Percentiles rank a stretch among this genome's conserved stretches.
phyloP scores from a whole-genome alignment of 2,113 vertebrate species.

The Pavo muticus region DNA sequence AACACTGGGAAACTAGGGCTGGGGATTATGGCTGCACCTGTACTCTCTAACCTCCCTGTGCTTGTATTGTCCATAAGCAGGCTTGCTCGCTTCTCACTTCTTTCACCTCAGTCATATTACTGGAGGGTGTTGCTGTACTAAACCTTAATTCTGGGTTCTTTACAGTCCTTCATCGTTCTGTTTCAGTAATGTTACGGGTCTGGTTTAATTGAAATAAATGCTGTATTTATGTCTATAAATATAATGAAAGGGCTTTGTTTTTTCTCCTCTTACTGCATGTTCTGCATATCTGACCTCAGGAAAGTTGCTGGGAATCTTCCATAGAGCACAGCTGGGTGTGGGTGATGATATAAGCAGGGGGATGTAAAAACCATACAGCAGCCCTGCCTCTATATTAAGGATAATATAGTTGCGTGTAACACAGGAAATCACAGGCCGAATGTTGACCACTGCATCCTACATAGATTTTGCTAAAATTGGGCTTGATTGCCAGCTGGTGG shows the following conservation, averaged over 20 bases:
- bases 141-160: neutral
- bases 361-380: neutral
- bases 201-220: neutral
- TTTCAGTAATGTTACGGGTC: neutral
- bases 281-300: neutral
- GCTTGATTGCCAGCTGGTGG: constrained; percentile 3
- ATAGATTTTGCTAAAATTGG: neutral
- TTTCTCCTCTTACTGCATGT: neutral
- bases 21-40: neutral
- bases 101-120: neutral
- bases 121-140: neutral
- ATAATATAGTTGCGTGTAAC: neutral
- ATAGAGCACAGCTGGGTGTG: neutral
- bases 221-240: neutral
- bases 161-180: neutral
- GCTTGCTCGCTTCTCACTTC: neutral
- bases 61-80: neutral
- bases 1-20: neutral
- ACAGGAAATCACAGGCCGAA: constrained; percentile 4
- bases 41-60: neutral
- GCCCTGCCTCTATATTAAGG: neutral
- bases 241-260: neutral
- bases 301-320: neutral
- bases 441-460: neutral
- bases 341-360: neutral